Conservation (phyloP, 1,140 invertebrate species). For the Nasonia giraulti region DNA sequence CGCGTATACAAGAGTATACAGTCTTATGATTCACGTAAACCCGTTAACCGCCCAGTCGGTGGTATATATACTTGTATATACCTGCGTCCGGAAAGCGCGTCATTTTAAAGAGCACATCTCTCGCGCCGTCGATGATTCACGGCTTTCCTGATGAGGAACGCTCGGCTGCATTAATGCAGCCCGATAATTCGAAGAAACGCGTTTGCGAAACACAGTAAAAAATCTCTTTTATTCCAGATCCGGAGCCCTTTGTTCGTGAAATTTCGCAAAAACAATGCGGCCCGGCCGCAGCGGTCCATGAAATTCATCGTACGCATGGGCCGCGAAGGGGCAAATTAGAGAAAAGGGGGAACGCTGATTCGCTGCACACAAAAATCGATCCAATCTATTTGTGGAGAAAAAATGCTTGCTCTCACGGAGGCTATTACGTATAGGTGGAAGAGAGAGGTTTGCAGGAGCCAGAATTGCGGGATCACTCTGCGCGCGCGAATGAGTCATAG, state of each 20-base stretch:
- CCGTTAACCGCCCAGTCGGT: conserved; percentile 53
- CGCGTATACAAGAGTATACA: background rate
- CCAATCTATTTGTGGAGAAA: conserved; percentile 45
- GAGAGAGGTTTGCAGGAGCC: background rate
- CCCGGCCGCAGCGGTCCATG: conserved; percentile 21
- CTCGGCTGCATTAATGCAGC: conserved; percentile 15
- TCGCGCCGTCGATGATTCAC: conserved; percentile 25
- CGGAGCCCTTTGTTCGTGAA: conserved; percentile 22
- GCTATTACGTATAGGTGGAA: conserved; percentile 3
- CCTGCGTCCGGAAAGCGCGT: background rate
- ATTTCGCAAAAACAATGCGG: conserved; percentile 40
- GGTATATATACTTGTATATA: background rate
- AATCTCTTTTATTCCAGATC: background rate
- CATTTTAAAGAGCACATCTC: conserved; percentile 40
- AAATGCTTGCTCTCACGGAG: conserved; percentile 26
- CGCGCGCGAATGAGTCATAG: conserved; percentile 43
- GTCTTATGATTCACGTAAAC: conserved; percentile 58
- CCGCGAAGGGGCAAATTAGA: conserved; percentile 42
- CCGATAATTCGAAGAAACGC: conserved; percentile 25
- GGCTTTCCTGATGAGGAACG: background rate
- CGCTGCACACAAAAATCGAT: conserved; percentile 30
- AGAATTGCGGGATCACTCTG: conserved; percentile 24
- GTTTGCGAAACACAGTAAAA: background rate
- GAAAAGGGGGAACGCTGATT: conserved; percentile 18
- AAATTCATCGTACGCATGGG: conserved; percentile 38